Base-by-base conservation (phyloP, 2,113 vertebrate genomes). In the Gadus macrocephalus region DNA sequence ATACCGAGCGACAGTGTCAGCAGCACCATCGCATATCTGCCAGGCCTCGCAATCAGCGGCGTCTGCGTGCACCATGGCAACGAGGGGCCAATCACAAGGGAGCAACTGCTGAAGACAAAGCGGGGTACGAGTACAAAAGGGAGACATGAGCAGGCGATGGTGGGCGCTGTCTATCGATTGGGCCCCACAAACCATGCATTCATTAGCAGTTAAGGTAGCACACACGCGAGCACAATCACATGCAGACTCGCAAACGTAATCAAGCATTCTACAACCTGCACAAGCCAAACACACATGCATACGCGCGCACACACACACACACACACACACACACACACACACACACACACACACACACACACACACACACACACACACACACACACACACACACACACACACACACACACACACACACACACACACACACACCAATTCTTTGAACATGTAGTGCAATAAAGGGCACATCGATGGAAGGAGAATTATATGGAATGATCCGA, bases 11-110 rank as follows among this genome's bases (percentile, higher is more conserved):
- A 65, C 5, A 15, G 72, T 78, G 85, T 81, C 80, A 78, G 75
- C 71, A 58, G 75, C 71, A 58, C 76, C 64, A 70, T 76, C 80
- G 85, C 81, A 81, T 73, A 84, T 80, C 69, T 78, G 66, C 31
- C 66, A 72, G 75, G 75, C 70, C 69, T 3, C 2, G 68, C 74
- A 72, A 75, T 69, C 67, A 56, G 77, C 73, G 69, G 73, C 78
- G 73, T 68, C 64, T 2, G 56, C 64, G 77, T 59, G 61, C 69
- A 79, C 79, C 68, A 76, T 79, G 67, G 82, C 71, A 85, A 83
- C 73, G 66, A 22, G 60, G 5, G 5, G n/a, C 60, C n/a, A 6
- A 16, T 55, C 60, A 12, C n/a, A 35, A 1, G 31, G 4, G 31
- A 35, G 31, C 31, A 35, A 35, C 31, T 35, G 31, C 4, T 35